Evolutionary conservation across 2,113 vertebrate genomes (phyloP).

Genomic region (Zingel zingel): DNA sequence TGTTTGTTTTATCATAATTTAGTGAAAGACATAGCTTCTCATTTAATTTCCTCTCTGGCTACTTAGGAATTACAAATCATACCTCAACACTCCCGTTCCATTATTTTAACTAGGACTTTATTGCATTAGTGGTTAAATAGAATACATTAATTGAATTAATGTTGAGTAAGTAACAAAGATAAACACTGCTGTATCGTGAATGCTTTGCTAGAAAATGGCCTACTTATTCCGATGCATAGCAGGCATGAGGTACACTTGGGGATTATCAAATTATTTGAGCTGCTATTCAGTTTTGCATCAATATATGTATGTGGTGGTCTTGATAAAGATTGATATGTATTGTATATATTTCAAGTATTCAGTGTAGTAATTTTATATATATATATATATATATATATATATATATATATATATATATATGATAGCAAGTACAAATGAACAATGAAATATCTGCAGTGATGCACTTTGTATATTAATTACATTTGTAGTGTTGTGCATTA

Average conservation of each 20-base stretch:
- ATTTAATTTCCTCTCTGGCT: too few species aligned
- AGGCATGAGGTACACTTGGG: not conserved
- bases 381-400: not conserved
- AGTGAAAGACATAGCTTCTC: too few species aligned
- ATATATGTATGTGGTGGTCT: not conserved
- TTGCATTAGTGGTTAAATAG: not conserved
- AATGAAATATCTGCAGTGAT: not conserved
- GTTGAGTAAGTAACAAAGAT: not conserved
- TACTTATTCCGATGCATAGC: not conserved
- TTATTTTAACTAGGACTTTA: not conserved
- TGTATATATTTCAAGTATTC: not conserved
- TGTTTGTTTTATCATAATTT: not conserved
- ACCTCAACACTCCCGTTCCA: not conserved
- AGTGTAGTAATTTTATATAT: not conserved
- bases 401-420: not conserved
- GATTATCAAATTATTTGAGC: conserved; percentile 10
- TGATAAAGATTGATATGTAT: too few species aligned
- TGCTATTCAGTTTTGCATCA: not conserved
- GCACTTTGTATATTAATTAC: not conserved
- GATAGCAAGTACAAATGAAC: not conserved
- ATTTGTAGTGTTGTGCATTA: not conserved
- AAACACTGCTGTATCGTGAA: not conserved
- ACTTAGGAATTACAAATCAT: not conserved
- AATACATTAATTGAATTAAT: not conserved
- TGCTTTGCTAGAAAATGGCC: conserved; percentile 1